Conservation (phyloP, 2,797 vertebrate genomes). For the Ictinia mississippiensis region DNA sequence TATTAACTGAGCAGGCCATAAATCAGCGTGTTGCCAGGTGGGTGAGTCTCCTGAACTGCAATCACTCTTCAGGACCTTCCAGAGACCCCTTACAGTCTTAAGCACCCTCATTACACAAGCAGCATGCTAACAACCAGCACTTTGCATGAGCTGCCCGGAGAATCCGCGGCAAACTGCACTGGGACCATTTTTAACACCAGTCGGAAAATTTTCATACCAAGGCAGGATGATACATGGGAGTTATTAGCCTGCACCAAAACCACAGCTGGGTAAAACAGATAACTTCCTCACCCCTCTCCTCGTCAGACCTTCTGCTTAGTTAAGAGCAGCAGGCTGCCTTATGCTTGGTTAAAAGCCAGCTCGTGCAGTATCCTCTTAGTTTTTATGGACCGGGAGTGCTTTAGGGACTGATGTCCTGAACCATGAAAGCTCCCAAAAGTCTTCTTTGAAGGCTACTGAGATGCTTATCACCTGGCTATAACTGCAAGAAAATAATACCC, state of each 20-base stretch:
- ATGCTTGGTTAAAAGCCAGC: conserved; percentile 14
- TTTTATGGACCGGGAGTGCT: background rate
- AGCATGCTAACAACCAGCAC: conserved; percentile 77
- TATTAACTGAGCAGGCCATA: conserved; percentile 83
- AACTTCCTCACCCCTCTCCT: conserved; percentile 68
- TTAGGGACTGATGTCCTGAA: background rate
- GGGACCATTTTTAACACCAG: conserved; percentile 76
- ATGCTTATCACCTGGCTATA: background rate
- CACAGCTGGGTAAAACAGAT: conserved; percentile 81
- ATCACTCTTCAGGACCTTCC: conserved; percentile 81
- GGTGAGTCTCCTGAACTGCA: conserved; percentile 84
- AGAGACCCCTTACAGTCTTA: conserved; percentile 80
- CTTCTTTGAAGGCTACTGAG: background rate
- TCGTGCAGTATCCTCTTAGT: background rate
- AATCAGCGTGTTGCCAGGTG: conserved; percentile 84
- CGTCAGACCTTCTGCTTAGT: conserved; percentile 15
- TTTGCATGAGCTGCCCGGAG: conserved; percentile 44
- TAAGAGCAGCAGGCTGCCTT: conserved; percentile 8
- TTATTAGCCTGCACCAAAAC: conserved; percentile 79
- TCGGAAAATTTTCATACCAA: conserved; percentile 66
- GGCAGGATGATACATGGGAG: conserved; percentile 83
- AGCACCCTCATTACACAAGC: conserved; percentile 81
- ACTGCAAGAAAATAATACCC: background rate
- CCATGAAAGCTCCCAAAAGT: background rate
- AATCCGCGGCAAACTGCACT: conserved; percentile 43